Evolutionary conservation across 2,797 vertebrate genomes (phyloP).

Genomic region (Erpetoichthys calabaricus): DNA sequence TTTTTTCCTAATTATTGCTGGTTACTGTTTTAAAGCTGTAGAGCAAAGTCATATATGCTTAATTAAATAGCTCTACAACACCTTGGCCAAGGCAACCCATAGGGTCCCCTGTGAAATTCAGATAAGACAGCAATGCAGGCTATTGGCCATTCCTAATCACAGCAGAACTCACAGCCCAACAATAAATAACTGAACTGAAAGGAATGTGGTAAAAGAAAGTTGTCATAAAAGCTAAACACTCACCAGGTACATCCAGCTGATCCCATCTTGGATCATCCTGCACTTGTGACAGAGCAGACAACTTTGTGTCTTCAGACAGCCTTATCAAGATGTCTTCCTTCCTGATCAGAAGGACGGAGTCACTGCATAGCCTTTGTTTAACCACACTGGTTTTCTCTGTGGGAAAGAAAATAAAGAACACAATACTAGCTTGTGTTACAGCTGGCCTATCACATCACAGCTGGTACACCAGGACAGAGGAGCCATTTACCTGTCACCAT

Average conservation of each 20-base stretch:
- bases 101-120: too few relatives aligned
- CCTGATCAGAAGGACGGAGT: slow-evolving; percentile 48
- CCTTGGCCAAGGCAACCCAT: too few relatives aligned
- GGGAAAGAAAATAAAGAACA: slow-evolving; percentile 1
- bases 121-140: too few relatives aligned
- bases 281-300: slow-evolving; percentile 26
- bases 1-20: too few relatives aligned
- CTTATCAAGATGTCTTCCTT: slow-evolving; percentile 49
- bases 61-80: too few relatives aligned
- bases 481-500: background rate
- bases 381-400: slow-evolving; percentile 35
- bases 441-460: background rate
- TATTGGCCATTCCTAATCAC: too few relatives aligned
- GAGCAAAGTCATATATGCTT: too few relatives aligned
- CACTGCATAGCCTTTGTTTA: slow-evolving; percentile 46
- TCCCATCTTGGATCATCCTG: slow-evolving; percentile 34
- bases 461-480: background rate
- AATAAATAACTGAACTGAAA: too few relatives aligned
- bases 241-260: slow-evolving; percentile 42
- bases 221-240: background rate
- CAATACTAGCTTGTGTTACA: background rate
- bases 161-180: too few relatives aligned
- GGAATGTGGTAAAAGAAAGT: too few relatives aligned
- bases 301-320: slow-evolving; percentile 18
- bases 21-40: too few relatives aligned